Evolutionary conservation across 2,888 invertebrate species (phyloP).

Genomic region (Sericinus montela): DNA sequence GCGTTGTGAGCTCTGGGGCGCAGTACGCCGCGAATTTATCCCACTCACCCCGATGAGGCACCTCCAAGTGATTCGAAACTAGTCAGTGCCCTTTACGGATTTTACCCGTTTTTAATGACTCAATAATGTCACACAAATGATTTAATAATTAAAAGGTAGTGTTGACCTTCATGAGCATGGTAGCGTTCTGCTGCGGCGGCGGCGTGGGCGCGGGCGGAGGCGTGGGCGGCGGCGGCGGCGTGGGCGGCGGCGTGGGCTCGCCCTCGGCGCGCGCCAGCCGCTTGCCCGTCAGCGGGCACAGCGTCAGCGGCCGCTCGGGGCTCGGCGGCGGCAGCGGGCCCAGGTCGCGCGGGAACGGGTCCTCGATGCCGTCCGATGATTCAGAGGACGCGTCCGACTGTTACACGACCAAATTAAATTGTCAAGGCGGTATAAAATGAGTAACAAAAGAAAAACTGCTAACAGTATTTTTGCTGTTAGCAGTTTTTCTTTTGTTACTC

Average conservation of each 20-base stretch:
- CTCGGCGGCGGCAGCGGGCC: slow-evolving; percentile 77
- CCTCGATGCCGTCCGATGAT: slow-evolving; percentile 81
- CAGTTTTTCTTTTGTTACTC: too few relatives aligned
- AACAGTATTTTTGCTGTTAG: too few relatives aligned
- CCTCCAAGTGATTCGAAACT: too few relatives aligned
- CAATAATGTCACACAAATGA: too few relatives aligned
- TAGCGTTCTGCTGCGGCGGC: slow-evolving; percentile 28
- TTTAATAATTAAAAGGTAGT: background rate
- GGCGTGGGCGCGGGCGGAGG: slow-evolving; percentile 29
- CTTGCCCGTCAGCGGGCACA: slow-evolving; percentile 75
- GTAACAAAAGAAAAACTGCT: too few relatives aligned
- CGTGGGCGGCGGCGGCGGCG: slow-evolving; percentile 63
- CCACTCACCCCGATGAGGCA: too few relatives aligned
- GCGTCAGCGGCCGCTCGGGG: slow-evolving; percentile 83
- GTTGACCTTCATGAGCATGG: slow-evolving; percentile 67
- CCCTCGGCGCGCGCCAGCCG: slow-evolving; percentile 80
- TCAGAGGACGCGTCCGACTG: slow-evolving; percentile 64
- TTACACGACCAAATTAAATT: too few relatives aligned
- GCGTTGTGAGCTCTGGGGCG: too few relatives aligned
- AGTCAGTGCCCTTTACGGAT: too few relatives aligned
- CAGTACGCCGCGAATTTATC: too few relatives aligned
- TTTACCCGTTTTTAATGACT: too few relatives aligned
- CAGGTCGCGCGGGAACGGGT: slow-evolving; percentile 77
- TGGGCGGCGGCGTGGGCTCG: slow-evolving; percentile 79
- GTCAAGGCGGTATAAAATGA: too few relatives aligned